Evolutionary conservation across 2,888 invertebrate genomes (phyloP).

Genomic region (Trissoscelio sp.): DNA sequence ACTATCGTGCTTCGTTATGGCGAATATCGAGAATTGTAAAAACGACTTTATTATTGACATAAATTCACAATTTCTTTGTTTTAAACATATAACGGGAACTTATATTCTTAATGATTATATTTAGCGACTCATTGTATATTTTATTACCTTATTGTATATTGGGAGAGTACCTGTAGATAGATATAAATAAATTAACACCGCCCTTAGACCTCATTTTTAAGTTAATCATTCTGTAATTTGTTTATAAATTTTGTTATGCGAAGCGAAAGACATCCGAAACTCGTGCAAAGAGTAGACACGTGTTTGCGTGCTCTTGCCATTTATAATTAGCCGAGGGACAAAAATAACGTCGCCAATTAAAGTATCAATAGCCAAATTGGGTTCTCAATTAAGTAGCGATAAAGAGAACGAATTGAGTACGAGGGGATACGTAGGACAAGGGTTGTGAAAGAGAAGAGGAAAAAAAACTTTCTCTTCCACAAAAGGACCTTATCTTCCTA

Average conservation of each 20-base stretch:
- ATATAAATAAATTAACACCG: too few relatives aligned
- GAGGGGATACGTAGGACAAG: not conserved
- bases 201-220: not conserved
- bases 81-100: too few relatives aligned
- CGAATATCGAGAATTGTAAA: too few relatives aligned
- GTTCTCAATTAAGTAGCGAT: not conserved
- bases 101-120: too few relatives aligned
- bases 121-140: too few relatives aligned
- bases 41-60: too few relatives aligned
- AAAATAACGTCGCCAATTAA: conserved; percentile 10
- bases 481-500: conserved; percentile 27
- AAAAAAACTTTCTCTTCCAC: conserved; percentile 17
- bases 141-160: too few relatives aligned
- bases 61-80: too few relatives aligned
- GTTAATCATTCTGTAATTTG: too few relatives aligned
- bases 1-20: too few relatives aligned
- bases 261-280: not conserved
- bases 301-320: not conserved
- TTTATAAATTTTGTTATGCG: too few relatives aligned
- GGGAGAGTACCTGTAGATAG: too few relatives aligned
- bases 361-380: not conserved
- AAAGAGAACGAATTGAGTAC: not conserved
- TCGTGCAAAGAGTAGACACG: not conserved
- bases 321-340: conserved; percentile 22
- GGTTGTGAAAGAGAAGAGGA: not conserved